Conservation (phyloP, 2,113 vertebrate genomes). For the Pseudorhombus dupliciocellatus region DNA sequence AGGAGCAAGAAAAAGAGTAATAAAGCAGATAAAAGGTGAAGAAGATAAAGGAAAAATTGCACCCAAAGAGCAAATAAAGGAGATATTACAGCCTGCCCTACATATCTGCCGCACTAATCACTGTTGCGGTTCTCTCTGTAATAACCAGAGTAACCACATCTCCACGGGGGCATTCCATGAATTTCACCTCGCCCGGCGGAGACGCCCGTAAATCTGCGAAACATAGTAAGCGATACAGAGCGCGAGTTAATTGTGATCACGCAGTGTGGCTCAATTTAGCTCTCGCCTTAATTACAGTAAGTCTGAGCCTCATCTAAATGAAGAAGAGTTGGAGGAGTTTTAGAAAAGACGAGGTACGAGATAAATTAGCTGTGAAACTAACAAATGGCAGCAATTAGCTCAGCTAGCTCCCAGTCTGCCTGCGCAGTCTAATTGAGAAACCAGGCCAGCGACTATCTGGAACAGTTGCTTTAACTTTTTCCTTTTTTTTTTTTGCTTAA, state of each 20-base stretch:
- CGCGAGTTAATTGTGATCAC: slow-evolving; percentile 56
- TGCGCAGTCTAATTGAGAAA: slow-evolving; percentile 64
- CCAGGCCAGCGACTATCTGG: slow-evolving; percentile 67
- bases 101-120: slow-evolving; percentile 68
- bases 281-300: slow-evolving; percentile 62
- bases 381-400: slow-evolving; percentile 81
- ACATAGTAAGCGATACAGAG: slow-evolving; percentile 33
- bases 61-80: slow-evolving; percentile 53
- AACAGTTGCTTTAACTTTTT: slow-evolving; percentile 56
- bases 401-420: slow-evolving; percentile 57
- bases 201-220: slow-evolving; percentile 51
- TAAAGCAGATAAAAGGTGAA: slow-evolving; percentile 56
- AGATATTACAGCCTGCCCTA: slow-evolving; percentile 56
- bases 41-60: slow-evolving; percentile 48
- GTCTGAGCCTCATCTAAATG: slow-evolving; percentile 31
- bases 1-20: slow-evolving; percentile 33
- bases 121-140: slow-evolving; percentile 54
- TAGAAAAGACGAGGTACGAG: slow-evolving; percentile 59
- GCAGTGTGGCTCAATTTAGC: slow-evolving; percentile 58
- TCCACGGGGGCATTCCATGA: slow-evolving; percentile 53
- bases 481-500: not conserved
- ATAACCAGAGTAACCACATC: slow-evolving; percentile 62
- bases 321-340: slow-evolving; percentile 55
- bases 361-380: slow-evolving; percentile 80
- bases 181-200: slow-evolving; percentile 55